Conservation (phyloP, 2,797 vertebrate genomes). For the Taenioides sp. region DNA sequence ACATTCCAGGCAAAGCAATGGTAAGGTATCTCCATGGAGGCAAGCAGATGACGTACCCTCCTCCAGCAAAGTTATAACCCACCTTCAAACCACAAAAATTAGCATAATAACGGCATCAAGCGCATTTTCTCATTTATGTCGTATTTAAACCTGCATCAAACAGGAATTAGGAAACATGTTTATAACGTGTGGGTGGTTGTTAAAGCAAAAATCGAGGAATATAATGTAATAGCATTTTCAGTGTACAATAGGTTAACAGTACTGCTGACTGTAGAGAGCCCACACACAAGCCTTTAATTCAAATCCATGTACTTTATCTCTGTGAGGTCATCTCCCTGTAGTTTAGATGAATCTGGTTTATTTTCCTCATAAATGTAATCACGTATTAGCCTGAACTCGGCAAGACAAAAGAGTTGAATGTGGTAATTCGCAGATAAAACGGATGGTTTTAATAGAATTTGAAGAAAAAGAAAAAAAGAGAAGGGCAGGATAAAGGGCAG, state of each 20-base stretch:
- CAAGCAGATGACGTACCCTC: background rate
- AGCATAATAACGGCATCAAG: background rate
- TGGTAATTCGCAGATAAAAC: background rate
- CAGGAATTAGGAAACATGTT: background rate
- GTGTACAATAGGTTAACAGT: background rate
- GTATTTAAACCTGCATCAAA: background rate
- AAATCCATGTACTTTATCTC: background rate
- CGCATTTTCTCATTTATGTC: background rate
- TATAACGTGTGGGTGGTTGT: background rate
- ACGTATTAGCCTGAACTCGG: background rate
- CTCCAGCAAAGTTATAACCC: no score
- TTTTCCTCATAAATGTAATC: background rate
- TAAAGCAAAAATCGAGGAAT: background rate
- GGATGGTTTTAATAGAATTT: background rate
- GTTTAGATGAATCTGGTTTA: background rate
- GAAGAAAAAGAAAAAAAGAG: background rate
- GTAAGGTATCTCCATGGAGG: background rate
- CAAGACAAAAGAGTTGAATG: background rate
- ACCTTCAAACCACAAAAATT: background rate
- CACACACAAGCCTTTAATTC: slow-evolving; percentile 1
- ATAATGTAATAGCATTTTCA: background rate
- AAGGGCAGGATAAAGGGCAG: background rate
- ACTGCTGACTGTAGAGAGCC: slow-evolving; percentile 11
- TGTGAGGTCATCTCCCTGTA: background rate
- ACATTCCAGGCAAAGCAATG: background rate